Evolutionary conservation across 2,888 invertebrate genomes (phyloP).

Genomic region (Elmis aenea): DNA sequence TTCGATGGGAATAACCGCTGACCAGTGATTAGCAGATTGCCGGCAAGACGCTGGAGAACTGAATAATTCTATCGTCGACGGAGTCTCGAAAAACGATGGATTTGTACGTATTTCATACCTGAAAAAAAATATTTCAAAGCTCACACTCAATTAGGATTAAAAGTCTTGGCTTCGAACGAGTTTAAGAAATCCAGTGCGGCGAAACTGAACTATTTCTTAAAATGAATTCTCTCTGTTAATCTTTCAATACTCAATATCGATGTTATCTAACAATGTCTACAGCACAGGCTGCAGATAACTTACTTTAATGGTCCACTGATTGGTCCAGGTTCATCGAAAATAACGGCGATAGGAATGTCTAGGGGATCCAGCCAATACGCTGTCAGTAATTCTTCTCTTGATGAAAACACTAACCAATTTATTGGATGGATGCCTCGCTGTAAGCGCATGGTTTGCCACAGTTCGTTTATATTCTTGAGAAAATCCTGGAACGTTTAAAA

Average conservation of each 20-base stretch:
- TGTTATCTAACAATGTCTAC: too few relatives aligned
- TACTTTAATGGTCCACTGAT: constrained; percentile 52
- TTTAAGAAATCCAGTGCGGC: too few relatives aligned
- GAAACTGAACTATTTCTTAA: too few relatives aligned
- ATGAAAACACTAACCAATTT: constrained; percentile 60
- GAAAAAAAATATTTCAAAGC: constrained; percentile 20
- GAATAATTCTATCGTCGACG: constrained; percentile 59
- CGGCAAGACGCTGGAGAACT: constrained; percentile 67
- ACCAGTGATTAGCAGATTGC: constrained; percentile 58
- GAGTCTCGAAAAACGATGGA: constrained; percentile 61
- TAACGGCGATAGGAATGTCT: constrained; percentile 65
- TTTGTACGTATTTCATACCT: constrained; percentile 72
- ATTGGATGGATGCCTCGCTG: constrained; percentile 53
- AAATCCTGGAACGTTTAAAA: constrained; percentile 57
- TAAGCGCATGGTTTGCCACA: constrained; percentile 53
- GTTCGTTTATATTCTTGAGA: constrained; percentile 57
- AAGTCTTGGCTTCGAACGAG: too few relatives aligned
- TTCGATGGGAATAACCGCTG: constrained; percentile 63
- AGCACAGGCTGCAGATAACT: constrained; percentile 24
- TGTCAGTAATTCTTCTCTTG: constrained; percentile 61
- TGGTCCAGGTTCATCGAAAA: constrained; percentile 57
- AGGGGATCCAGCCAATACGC: constrained; percentile 63
- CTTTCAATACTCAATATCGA: too few relatives aligned
- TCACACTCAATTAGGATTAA: too few relatives aligned
- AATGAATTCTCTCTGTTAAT: too few relatives aligned